phyloP scores from a whole-genome alignment of 2,888 invertebrate genomes.

The Tridacna gigas region DNA sequence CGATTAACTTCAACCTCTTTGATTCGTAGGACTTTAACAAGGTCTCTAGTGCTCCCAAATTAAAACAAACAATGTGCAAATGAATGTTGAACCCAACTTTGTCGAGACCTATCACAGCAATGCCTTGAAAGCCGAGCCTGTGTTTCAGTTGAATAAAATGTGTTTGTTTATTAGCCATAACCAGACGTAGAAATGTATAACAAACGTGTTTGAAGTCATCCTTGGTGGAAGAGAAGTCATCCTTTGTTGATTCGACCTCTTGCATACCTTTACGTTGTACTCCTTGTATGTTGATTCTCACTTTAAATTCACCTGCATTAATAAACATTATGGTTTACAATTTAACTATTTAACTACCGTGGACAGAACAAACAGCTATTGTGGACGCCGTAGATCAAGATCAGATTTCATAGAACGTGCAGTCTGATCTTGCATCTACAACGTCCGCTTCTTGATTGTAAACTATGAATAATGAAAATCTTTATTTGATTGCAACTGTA shows the following conservation, averaged over 20 bases:
- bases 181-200: constrained; percentile 63
- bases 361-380: neutral
- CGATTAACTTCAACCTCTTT: constrained; percentile 62
- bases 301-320: constrained; percentile 63
- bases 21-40: constrained; percentile 65
- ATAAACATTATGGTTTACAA: neutral
- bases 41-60: constrained; percentile 68
- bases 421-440: neutral
- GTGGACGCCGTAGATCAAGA: neutral
- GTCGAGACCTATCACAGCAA: constrained; percentile 54
- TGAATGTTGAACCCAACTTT: constrained; percentile 60
- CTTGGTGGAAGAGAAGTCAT: constrained; percentile 53
- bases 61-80: constrained; percentile 56
- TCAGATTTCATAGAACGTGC: too few species aligned
- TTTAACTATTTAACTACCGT: neutral
- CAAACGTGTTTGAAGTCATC: constrained; percentile 65
- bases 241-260: constrained; percentile 51
- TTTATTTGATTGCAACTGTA: too few species aligned
- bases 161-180: constrained; percentile 59
- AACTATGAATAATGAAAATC: too few species aligned
- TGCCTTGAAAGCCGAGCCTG: constrained; percentile 42
- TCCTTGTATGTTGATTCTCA: constrained; percentile 64
- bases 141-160: constrained; percentile 66
- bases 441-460: neutral
- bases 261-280: constrained; percentile 48